Evolutionary conservation across 2,888 invertebrate species (phyloP), one percentile per base, ranked within the genome.

Genomic region (Caenorhabditis macrosperma): DNA sequence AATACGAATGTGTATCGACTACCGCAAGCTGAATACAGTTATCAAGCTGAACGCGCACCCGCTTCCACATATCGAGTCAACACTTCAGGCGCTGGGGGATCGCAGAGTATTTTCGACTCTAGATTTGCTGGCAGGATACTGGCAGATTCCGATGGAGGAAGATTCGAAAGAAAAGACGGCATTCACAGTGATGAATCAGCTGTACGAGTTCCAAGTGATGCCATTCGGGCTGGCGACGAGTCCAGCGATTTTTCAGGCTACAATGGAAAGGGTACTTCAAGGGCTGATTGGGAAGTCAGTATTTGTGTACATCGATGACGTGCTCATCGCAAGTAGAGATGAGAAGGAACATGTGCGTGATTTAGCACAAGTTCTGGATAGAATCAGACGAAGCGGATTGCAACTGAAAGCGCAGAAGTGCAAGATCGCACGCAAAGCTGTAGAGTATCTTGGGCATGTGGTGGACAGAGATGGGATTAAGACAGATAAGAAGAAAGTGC

Each of bases 171-270:
- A 63, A 9, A 86, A 85, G 33, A n/a, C n/a, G n/a, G n/a, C n/a
- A n/a, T n/a, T n/a, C n/a, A n/a, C n/a, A n/a, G n/a, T n/a, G n/a
- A n/a, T n/a, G n/a, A n/a, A n/a, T n/a, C n/a, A n/a, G n/a, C n/a
- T n/a, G n/a, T n/a, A n/a, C n/a, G n/a, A n/a, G n/a, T n/a, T n/a
- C n/a, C n/a, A n/a, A n/a, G n/a, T n/a, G n/a, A n/a, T n/a, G n/a
- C n/a, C n/a, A n/a, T n/a, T n/a, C n/a, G n/a, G n/a, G 5, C 52
- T 90, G 9, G 67, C 78, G 0, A 86, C 80, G 4, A 81, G 83
- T n/a, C 85, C 86, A 1, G 85, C 87, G 0, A 78, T 83, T 0
- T 90, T 88, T 41, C 85, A 89, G 60, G 52, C 84, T 7, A 57
- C 83, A 1, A 85, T 87, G 81, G 63, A 81, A 9, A 15, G n/a